These are phyloP conservation scores for Zosterops japonicus DNA, from an alignment of 2,113 vertebrate genomes.

Conservation along the genomic window DNA sequence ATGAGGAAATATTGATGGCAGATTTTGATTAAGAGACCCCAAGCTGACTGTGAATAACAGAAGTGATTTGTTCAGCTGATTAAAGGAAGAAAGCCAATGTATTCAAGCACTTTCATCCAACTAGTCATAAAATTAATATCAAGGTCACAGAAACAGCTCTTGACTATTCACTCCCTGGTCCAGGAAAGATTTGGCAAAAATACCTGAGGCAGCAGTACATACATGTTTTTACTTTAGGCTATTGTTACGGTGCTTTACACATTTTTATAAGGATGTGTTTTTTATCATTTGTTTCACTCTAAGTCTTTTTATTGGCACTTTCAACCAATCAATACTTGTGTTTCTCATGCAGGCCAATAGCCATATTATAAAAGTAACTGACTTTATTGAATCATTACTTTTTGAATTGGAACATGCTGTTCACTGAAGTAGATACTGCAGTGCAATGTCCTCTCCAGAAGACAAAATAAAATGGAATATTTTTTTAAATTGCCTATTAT, in stretches of 20 bases:
- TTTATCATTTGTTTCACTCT: neutral
- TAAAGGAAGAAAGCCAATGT: slow-evolving; percentile 22
- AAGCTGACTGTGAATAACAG: slow-evolving; percentile 1
- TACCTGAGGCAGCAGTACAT: neutral
- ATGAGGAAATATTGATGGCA: neutral
- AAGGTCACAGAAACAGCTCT: neutral
- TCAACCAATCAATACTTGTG: neutral
- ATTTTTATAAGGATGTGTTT: neutral
- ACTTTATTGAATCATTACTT: neutral
- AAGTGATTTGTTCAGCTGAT: slow-evolving; percentile 29
- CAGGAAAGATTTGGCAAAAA: neutral
- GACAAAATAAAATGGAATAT: neutral
- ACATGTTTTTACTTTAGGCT: neutral
- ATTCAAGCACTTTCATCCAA: neutral
- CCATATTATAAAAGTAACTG: neutral
- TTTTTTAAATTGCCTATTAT: neutral
- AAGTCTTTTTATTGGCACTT: neutral
- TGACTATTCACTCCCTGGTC: neutral
- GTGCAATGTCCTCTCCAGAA: neutral
- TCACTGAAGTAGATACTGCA: neutral
- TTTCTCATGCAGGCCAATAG: neutral
- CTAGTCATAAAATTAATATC: slow-evolving; percentile 11
- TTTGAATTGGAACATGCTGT: neutral
- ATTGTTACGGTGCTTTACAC: neutral
- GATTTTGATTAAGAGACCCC: neutral